Percentiles rank a stretch among this genome's conserved stretches.
These are phyloP conservation scores for Aegithalos caudatus DNA, from an alignment of 2,113 vertebrate genomes.

Conservation along the genomic window DNA sequence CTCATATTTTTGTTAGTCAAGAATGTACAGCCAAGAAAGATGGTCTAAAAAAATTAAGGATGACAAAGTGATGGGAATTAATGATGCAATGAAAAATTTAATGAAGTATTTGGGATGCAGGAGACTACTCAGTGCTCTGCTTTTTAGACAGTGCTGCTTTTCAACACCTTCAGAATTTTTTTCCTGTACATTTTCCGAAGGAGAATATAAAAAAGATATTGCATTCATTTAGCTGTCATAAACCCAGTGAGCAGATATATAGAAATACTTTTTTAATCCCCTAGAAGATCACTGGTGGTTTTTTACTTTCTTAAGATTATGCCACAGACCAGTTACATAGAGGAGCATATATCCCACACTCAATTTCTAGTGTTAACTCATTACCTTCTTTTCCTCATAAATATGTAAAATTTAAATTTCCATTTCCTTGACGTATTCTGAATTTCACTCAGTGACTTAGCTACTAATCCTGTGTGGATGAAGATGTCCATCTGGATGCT, in stretches of 20 bases:
- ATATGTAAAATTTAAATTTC: background rate
- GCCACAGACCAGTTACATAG: background rate
- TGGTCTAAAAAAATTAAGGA: background rate
- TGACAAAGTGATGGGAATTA: background rate
- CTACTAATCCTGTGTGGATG: background rate
- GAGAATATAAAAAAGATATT: background rate
- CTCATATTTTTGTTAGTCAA: background rate
- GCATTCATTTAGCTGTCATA: background rate
- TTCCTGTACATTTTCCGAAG: background rate
- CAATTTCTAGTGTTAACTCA: background rate
- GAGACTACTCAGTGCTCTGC: background rate
- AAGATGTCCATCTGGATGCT: background rate
- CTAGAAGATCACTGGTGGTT: background rate
- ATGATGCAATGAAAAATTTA: background rate
- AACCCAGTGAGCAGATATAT: background rate
- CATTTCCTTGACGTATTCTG: background rate
- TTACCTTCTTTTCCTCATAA: background rate
- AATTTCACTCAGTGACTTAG: background rate
- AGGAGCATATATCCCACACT: background rate
- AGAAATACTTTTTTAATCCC: background rate
- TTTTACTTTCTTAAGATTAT: background rate
- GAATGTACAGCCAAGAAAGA: background rate
- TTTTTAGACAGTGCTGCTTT: background rate
- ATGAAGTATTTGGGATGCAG: background rate
- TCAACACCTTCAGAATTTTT: background rate